These are phyloP conservation scores for Apodemus sylvaticus DNA, from an alignment of 2,113 vertebrate species.

Conservation along the genomic window DNA sequence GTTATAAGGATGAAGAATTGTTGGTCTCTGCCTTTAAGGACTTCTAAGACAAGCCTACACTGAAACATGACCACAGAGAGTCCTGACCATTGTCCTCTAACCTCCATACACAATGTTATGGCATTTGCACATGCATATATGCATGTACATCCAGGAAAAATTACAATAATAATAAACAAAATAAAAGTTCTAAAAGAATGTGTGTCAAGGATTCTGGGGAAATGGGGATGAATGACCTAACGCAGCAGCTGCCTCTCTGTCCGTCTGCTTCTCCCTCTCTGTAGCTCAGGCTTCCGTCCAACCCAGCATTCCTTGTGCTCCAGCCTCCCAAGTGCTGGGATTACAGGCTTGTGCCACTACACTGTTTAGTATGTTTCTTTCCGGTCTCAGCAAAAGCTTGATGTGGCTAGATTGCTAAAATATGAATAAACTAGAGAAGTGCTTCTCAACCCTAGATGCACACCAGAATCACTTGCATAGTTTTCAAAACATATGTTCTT, in stretches of 20 bases:
- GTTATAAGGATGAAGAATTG: background rate
- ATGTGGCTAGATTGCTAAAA: background rate
- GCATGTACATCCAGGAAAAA: background rate
- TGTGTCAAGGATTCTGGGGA: background rate
- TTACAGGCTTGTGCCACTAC: background rate
- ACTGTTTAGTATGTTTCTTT: background rate
- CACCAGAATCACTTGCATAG: background rate
- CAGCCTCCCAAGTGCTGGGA: background rate
- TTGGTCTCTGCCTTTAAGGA: conserved; percentile 34
- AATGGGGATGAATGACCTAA: background rate
- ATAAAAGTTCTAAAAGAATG: background rate
- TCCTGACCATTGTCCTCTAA: background rate
- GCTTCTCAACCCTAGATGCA: background rate
- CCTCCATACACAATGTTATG: background rate
- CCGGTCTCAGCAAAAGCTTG: background rate
- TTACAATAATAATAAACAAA: background rate
- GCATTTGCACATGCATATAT: too few species aligned
- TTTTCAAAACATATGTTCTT: conserved; percentile 23
- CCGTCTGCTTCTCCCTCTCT: background rate
- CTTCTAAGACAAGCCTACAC: background rate
- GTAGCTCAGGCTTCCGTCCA: background rate
- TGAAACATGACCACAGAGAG: background rate
- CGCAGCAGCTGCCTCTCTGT: background rate
- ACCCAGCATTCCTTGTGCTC: too few species aligned
- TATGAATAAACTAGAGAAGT: background rate